Conservation (phyloP, 2,888 invertebrate genomes). For the Pasiphila rectangulata region DNA sequence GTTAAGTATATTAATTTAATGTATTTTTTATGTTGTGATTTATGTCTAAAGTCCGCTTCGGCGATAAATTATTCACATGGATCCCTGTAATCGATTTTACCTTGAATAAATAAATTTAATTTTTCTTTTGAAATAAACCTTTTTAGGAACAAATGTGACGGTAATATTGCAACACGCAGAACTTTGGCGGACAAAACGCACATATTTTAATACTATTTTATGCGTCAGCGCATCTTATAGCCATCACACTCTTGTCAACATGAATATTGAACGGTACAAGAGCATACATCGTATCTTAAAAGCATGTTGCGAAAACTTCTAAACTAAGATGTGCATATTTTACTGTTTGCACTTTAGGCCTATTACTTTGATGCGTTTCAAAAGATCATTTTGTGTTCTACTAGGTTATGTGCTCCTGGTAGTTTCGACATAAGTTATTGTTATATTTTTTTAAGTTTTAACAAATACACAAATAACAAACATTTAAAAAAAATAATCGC, state of each 20-base stretch:
- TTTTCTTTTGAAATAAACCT: background rate
- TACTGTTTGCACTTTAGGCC: background rate
- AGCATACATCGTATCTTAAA: conserved; percentile 11
- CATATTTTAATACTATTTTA: background rate
- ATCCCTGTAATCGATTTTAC: no score
- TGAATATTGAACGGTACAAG: conserved; percentile 24
- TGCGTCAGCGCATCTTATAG: conserved; percentile 6
- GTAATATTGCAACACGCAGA: background rate
- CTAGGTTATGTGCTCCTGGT: background rate
- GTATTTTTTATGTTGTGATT: no score
- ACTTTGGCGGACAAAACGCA: background rate
- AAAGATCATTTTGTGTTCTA: no score
- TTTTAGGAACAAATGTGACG: background rate
- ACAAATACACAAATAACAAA: no score
- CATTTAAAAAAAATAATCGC: no score
- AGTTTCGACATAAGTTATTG: no score
- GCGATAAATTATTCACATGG: no score
- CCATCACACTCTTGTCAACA: conserved; percentile 7
- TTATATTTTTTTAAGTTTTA: no score
- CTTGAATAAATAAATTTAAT: no score
- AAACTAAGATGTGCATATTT: conserved; percentile 2
- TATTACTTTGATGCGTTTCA: background rate
- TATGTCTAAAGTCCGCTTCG: no score
- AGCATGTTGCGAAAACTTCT: conserved; percentile 17
- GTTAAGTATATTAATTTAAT: no score